Conservation (phyloP, 37 sponge, comb jelly and placozoan genomes). For the Lycopodina hypogea region DNA sequence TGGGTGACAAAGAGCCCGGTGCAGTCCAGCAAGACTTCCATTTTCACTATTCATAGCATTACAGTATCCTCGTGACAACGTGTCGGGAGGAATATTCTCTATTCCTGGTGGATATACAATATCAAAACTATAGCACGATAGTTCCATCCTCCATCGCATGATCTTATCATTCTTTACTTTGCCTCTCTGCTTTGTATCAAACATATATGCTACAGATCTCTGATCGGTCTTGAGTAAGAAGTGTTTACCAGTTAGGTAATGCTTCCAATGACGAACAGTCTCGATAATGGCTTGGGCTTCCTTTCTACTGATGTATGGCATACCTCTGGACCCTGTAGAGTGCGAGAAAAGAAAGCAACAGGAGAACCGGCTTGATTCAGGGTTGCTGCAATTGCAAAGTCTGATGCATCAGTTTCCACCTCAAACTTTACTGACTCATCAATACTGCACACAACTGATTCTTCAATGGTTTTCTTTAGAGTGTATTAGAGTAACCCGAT, state of each 20-base stretch:
- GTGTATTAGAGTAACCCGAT: no score
- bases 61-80: conserved; percentile 1
- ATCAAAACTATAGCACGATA: conserved; percentile 19
- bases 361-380: conserved; percentile 8
- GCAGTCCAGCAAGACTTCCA: background rate
- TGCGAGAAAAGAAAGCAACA: conserved; percentile 18
- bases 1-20: conserved; percentile 15
- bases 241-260: conserved; percentile 8
- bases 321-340: conserved; percentile 5
- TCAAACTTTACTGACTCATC: no score
- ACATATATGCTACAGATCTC: conserved; percentile 15
- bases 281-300: conserved; percentile 1
- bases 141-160: conserved; percentile 7
- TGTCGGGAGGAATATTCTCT: conserved; percentile 19
- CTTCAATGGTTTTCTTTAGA: no score
- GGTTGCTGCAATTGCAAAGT: no score
- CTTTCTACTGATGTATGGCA: conserved; percentile 10
- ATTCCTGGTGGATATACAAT: conserved; percentile 11
- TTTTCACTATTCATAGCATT: background rate
- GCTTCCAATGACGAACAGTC: conserved; percentile 7
- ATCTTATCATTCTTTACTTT: conserved; percentile 26
- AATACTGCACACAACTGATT: no score
- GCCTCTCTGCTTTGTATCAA: conserved; percentile 7
- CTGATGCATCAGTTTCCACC: no score
- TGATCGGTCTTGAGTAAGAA: conserved; percentile 15